phyloP scores from a whole-genome alignment of 1,140 invertebrate species.

The Hycleus phaleratus region DNA sequence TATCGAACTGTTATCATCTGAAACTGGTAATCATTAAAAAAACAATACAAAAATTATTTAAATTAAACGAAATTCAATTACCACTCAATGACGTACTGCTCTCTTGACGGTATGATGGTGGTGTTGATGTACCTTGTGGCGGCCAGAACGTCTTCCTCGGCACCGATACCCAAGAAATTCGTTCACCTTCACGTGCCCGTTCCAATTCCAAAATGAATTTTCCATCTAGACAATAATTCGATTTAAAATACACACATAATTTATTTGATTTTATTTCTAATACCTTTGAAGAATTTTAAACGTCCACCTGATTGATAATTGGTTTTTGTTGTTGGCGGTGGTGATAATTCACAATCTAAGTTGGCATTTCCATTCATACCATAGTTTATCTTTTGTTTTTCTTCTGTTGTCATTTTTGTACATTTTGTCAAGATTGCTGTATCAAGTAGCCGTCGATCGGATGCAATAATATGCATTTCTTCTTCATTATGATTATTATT shows the following conservation, averaged over 20 bases:
- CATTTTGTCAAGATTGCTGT: constrained; percentile 48
- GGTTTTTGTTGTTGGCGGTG: constrained; percentile 13
- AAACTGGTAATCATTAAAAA: constrained; percentile 49
- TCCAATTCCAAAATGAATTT: constrained; percentile 82
- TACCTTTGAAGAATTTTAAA: constrained; percentile 56
- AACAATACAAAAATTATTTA: neutral
- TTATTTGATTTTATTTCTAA: no score
- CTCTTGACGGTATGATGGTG: constrained; percentile 51
- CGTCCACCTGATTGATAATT: constrained; percentile 45
- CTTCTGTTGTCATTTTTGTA: constrained; percentile 58
- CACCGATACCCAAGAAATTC: constrained; percentile 76
- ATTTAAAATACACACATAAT: neutral
- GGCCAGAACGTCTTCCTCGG: constrained; percentile 81
- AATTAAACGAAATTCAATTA: constrained; percentile 34
- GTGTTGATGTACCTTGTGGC: constrained; percentile 56
- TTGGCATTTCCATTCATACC: constrained; percentile 52
- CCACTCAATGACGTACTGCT: constrained; percentile 57
- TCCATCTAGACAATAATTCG: constrained; percentile 54
- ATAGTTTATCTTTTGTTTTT: constrained; percentile 45
- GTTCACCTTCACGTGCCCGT: constrained; percentile 69
- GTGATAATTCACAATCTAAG: constrained; percentile 26
- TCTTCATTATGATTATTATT: neutral
- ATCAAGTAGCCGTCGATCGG: constrained; percentile 25
- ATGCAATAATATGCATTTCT: constrained; percentile 11
- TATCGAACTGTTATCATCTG: constrained; percentile 80